Conservation (phyloP, 2,888 invertebrate genomes). For the Sycophila texana region DNA sequence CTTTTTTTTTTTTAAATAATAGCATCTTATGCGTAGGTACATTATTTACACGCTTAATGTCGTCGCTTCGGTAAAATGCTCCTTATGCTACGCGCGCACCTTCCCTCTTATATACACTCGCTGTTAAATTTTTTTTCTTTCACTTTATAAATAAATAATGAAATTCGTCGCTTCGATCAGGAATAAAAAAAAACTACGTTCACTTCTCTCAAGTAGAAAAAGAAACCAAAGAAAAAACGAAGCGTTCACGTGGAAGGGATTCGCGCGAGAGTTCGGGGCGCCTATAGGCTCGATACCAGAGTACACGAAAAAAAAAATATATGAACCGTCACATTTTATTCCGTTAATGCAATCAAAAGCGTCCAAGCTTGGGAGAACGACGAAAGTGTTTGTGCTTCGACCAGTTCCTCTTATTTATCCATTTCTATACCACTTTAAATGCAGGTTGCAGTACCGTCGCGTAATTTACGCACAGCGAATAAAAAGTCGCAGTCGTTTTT, state of each 20-base stretch:
- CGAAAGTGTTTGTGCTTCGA: too few relatives aligned
- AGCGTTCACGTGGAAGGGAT: constrained; percentile 11
- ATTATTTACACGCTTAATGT: constrained; percentile 63
- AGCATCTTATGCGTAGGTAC: constrained; percentile 61
- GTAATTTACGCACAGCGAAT: not conserved
- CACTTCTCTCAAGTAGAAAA: constrained; percentile 17
- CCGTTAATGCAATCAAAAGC: constrained; percentile 28
- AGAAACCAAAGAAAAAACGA: not conserved
- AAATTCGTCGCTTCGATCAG: not conserved
- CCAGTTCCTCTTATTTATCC: too few relatives aligned
- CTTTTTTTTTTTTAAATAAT: constrained; percentile 58
- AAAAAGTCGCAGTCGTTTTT: not conserved
- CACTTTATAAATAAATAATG: constrained; percentile 7
- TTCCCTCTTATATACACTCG: not conserved
- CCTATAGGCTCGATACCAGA: constrained; percentile 13
- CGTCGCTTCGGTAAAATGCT: constrained; percentile 46
- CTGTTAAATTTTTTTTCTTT: not conserved
- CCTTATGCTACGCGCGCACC: constrained; percentile 2
- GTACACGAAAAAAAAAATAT: constrained; percentile 7
- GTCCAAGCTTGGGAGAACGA: too few relatives aligned
- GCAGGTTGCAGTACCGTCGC: not conserved
- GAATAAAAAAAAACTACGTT: not conserved
- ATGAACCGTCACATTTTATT: not conserved
- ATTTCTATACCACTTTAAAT: not conserved
- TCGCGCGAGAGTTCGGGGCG: not conserved